Conservation (phyloP, 1,140 invertebrate species). For the Zaprionus ghesquierei region DNA sequence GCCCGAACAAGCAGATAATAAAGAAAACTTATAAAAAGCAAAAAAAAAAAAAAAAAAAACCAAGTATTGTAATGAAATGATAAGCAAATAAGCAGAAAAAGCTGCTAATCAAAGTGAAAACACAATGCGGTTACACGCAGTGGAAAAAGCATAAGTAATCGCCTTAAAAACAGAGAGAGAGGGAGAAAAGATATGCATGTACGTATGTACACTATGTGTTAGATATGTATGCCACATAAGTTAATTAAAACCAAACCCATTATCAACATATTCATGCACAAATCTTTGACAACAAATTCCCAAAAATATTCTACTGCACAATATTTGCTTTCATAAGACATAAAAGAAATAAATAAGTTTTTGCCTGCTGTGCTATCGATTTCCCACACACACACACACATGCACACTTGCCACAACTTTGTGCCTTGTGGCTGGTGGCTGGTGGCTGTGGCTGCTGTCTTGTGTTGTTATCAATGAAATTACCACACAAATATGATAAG, state of each 20-base stretch:
- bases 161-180: not conserved
- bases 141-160: not conserved
- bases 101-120: not conserved
- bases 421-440: not conserved
- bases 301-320: not conserved
- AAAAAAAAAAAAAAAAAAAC: not conserved
- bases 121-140: not conserved
- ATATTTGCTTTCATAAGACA: not conserved
- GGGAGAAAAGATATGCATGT: not conserved
- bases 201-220: too few relatives aligned
- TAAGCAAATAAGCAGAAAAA: not conserved
- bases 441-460: not conserved
- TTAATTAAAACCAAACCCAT: not conserved
- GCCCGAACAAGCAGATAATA: too few relatives aligned
- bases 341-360: slow-evolving; percentile 1
- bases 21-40: too few relatives aligned
- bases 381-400: not conserved
- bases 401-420: not conserved
- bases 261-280: not conserved
- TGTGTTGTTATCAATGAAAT: slow-evolving; percentile 17
- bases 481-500: slow-evolving; percentile 27
- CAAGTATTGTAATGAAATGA: not conserved
- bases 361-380: slow-evolving; percentile 5
- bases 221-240: not conserved
- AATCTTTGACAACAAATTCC: not conserved